Evolutionary conservation across 2,888 invertebrate genomes (phyloP).

Genomic region (Scrobipalpa atriplicella): DNA sequence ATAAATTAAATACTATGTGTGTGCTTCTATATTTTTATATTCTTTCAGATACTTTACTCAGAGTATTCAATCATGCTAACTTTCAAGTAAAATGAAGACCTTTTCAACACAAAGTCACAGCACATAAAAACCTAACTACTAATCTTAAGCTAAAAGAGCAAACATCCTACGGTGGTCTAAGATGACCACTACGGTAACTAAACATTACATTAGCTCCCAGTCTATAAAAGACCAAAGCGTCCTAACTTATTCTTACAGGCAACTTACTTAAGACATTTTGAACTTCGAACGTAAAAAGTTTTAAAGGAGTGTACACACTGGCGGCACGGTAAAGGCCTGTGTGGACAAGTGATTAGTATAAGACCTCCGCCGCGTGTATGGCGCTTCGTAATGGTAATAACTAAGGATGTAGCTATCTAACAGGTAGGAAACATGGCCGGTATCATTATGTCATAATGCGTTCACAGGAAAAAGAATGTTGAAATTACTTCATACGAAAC

Average conservation of each 20-base stretch:
- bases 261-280: conserved; percentile 47
- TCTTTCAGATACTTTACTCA: too few species aligned
- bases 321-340: conserved; percentile 68
- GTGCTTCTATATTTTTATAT: too few species aligned
- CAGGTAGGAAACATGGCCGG: conserved; percentile 16
- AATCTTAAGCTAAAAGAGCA: conserved; percentile 37
- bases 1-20: too few species aligned
- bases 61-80: too few species aligned
- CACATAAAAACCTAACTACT: conserved; percentile 18
- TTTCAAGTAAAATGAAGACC: background rate
- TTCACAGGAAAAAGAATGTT: conserved; percentile 12
- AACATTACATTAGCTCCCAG: conserved; percentile 65
- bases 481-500: conserved; percentile 14
- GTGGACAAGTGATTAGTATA: conserved; percentile 70
- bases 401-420: conserved; percentile 24
- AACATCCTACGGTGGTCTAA: conserved; percentile 75
- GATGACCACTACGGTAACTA: conserved; percentile 57
- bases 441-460: conserved; percentile 21
- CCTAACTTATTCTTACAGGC: background rate
- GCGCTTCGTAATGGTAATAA: conserved; percentile 52
- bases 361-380: conserved; percentile 69
- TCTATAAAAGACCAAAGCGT: conserved; percentile 38
- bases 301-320: conserved; percentile 64
- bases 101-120: conserved; percentile 15
- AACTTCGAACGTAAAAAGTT: conserved; percentile 42